Evolutionary conservation across 2,797 vertebrate species (phyloP).

Genomic region (Epinephelus coioides): DNA sequence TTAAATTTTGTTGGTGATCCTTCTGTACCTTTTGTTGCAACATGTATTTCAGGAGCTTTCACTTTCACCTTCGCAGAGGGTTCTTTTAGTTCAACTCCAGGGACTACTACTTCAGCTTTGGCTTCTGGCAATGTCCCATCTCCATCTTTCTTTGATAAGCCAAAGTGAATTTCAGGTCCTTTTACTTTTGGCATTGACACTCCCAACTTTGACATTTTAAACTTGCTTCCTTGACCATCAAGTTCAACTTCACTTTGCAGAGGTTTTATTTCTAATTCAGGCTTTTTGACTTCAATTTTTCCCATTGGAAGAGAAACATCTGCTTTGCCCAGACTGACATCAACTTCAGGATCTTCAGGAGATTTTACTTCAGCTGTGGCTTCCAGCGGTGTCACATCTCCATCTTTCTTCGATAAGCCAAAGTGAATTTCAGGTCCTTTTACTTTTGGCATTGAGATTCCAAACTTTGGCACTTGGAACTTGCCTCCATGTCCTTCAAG

Average conservation of each 20-base stretch:
- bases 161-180: slow-evolving; percentile 47
- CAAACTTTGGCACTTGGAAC: slow-evolving; percentile 65
- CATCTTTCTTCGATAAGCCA: slow-evolving; percentile 37
- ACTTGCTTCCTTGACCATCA: slow-evolving; percentile 42
- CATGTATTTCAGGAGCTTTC: slow-evolving; percentile 40
- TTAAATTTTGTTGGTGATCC: slow-evolving; percentile 69
- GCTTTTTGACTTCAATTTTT: slow-evolving; percentile 32
- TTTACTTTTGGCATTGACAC: slow-evolving; percentile 42
- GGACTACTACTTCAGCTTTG: slow-evolving; percentile 38
- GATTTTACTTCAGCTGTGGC: slow-evolving; percentile 32
- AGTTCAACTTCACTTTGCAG: slow-evolving; percentile 17
- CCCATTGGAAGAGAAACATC: slow-evolving; percentile 33
- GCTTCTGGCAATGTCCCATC: slow-evolving; percentile 39
- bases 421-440: slow-evolving; percentile 49
- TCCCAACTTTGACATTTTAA: slow-evolving; percentile 10
- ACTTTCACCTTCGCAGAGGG: slow-evolving; percentile 45
- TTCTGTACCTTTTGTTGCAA: slow-evolving; percentile 12
- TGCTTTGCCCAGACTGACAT: slow-evolving; percentile 31
- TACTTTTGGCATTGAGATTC: slow-evolving; percentile 27
- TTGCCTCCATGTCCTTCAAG: slow-evolving; percentile 20
- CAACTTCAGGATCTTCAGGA: slow-evolving; percentile 41
- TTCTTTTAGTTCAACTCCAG: slow-evolving; percentile 43
- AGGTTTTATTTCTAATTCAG: slow-evolving; percentile 31
- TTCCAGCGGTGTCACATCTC: slow-evolving; percentile 48
- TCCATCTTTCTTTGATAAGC: slow-evolving; percentile 61